Conservation (phyloP, 2,888 invertebrate species). For the Hirtodrosophila trivittata region DNA sequence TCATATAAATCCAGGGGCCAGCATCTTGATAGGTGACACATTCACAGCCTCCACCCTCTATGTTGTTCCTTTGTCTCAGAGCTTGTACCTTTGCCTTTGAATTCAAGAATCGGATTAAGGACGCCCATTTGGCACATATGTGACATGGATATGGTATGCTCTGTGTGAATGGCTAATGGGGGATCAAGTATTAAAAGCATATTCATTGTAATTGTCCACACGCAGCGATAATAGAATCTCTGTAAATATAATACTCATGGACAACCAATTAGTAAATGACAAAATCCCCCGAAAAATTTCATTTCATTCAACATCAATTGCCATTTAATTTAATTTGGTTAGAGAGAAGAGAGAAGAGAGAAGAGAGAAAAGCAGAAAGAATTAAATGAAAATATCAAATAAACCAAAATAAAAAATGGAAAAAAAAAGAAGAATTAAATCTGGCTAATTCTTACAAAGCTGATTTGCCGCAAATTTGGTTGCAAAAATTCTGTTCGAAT, state of each 20-base stretch:
- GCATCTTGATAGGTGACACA: no score
- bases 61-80: no score
- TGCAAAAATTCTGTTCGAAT: slow-evolving; percentile 25
- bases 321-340: slow-evolving; percentile 44
- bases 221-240: slow-evolving; percentile 1
- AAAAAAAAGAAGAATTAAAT: slow-evolving; percentile 62
- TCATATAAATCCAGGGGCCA: no score
- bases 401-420: no score
- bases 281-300: slow-evolving; percentile 19
- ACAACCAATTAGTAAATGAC: slow-evolving; percentile 35
- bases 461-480: slow-evolving; percentile 65
- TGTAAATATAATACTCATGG: slow-evolving; percentile 2
- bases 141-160: no score
- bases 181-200: no score
- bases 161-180: no score
- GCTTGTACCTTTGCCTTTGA: no score
- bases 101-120: no score
- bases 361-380: slow-evolving; percentile 19
- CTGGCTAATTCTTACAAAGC: slow-evolving; percentile 61
- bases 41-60: no score
- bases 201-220: slow-evolving; percentile 10
- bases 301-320: slow-evolving; percentile 15
- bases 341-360: slow-evolving; percentile 1
- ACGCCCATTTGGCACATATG: no score
- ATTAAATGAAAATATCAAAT: slow-evolving; percentile 18